Evolutionary conservation across 2,797 vertebrate species (phyloP).

Genomic region (Ctenopoma multispine): DNA sequence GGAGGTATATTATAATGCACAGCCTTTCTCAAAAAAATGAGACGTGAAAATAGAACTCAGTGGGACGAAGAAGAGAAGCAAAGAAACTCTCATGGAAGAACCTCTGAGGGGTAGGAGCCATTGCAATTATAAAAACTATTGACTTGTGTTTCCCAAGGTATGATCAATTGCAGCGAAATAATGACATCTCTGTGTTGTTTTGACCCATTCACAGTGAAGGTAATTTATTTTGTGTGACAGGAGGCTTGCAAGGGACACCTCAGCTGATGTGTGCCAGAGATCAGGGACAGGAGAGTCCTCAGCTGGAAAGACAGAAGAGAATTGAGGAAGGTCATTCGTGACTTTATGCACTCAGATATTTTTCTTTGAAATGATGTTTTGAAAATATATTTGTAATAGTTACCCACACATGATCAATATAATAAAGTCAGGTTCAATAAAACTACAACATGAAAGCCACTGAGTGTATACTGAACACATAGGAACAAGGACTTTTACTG

Average conservation of each 20-base stretch:
- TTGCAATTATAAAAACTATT: constrained; percentile 89
- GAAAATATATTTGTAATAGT: background rate
- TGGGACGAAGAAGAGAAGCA: constrained; percentile 57
- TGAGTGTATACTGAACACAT: too few species aligned
- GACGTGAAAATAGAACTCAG: constrained; percentile 65
- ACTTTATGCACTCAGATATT: constrained; percentile 22
- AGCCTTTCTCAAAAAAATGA: constrained; percentile 44
- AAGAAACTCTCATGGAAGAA: constrained; percentile 65
- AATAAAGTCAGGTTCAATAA: too few species aligned
- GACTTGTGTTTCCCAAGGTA: constrained; percentile 87
- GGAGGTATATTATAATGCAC: constrained; percentile 21
- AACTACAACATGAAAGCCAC: too few species aligned
- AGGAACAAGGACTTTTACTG: too few species aligned
- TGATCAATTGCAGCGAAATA: constrained; percentile 88
- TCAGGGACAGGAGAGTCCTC: constrained; percentile 65
- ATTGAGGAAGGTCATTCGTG: constrained; percentile 69
- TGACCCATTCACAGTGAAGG: constrained; percentile 86
- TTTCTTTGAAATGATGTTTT: background rate
- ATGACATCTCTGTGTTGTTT: constrained; percentile 88
- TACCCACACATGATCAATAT: too few species aligned
- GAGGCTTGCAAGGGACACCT: constrained; percentile 81
- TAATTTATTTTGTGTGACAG: constrained; percentile 89
- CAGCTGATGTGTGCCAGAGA: constrained; percentile 78
- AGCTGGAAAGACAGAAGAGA: constrained; percentile 48
- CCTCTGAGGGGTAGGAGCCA: constrained; percentile 77